These are phyloP conservation scores for Nebria brevicollis DNA, from an alignment of 2,888 invertebrate species.

Conservation along the genomic window DNA sequence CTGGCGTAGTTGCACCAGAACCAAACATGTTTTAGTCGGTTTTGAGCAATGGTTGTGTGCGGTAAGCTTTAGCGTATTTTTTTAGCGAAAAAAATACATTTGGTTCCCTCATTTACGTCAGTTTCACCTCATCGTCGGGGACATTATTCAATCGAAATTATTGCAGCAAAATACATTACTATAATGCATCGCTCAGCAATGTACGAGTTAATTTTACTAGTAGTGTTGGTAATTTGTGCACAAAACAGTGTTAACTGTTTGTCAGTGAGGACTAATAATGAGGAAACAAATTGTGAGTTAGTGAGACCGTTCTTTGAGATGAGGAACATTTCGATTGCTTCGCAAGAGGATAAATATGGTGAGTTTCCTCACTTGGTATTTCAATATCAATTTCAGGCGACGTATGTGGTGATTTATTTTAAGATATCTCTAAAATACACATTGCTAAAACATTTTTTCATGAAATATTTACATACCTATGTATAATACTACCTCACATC, in stretches of 20 bases:
- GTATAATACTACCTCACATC: background rate
- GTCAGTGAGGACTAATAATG: constrained; percentile 29
- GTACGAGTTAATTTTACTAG: background rate
- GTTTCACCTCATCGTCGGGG: constrained; percentile 7
- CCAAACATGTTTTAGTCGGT: constrained; percentile 14
- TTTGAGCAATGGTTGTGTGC: constrained; percentile 25
- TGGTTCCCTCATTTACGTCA: constrained; percentile 18
- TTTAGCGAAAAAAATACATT: constrained; percentile 8
- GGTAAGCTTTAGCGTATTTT: constrained; percentile 14
- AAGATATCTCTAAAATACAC: constrained; percentile 3
- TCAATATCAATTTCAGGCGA: background rate
- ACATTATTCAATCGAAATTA: constrained; percentile 5
- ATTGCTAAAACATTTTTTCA: background rate
- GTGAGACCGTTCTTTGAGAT: constrained; percentile 53
- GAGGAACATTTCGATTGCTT: constrained; percentile 52
- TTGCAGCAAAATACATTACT: background rate
- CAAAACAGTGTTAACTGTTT: constrained; percentile 30
- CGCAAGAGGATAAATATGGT: constrained; percentile 42
- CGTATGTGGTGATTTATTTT: constrained; percentile 13
- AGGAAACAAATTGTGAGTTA: constrained; percentile 50
- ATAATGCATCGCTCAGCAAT: background rate
- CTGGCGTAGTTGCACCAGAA: background rate
- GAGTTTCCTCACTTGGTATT: constrained; percentile 3
- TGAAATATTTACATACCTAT: background rate
- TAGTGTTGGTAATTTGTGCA: constrained; percentile 26